Conservation (phyloP, 2,113 vertebrate genomes). For the Petrocephalus zakoni region DNA sequence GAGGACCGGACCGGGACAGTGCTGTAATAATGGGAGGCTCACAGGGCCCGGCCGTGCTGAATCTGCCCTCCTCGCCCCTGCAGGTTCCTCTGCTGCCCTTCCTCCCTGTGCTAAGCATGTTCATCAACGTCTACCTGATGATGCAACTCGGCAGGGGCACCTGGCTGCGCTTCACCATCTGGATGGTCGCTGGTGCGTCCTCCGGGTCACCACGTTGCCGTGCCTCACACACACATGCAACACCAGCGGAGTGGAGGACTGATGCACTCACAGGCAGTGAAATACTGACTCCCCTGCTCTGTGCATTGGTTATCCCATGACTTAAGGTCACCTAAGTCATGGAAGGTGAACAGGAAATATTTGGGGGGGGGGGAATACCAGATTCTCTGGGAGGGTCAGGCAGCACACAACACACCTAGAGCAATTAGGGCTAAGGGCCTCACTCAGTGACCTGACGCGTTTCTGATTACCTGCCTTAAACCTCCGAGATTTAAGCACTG, state of each 20-base stretch:
- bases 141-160: conserved; percentile 86
- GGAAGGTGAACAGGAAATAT: too few species aligned
- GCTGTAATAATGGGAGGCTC: too few species aligned
- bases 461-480: neutral
- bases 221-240: neutral
- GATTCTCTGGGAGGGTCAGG: neutral
- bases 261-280: neutral
- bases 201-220: neutral
- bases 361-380: too few species aligned
- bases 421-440: neutral
- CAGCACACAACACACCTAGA: neutral
- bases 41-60: neutral
- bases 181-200: conserved; percentile 78
- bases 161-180: conserved; percentile 82
- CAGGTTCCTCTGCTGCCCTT: conserved; percentile 87
- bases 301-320: too few species aligned
- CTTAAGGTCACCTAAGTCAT: too few species aligned
- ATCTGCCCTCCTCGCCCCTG: neutral
- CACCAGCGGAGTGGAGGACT: neutral
- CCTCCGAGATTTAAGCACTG: neutral
- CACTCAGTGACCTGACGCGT: neutral
- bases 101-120: conserved; percentile 83
- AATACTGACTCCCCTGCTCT: neutral
- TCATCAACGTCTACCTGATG: conserved; percentile 94
- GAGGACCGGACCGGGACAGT: neutral